A percentile compares a stretch with the other conserved stretches of the same genome.
Evolutionary conservation across 2,113 vertebrate genomes (phyloP).

Genomic region (Tamias sibiricus): DNA sequence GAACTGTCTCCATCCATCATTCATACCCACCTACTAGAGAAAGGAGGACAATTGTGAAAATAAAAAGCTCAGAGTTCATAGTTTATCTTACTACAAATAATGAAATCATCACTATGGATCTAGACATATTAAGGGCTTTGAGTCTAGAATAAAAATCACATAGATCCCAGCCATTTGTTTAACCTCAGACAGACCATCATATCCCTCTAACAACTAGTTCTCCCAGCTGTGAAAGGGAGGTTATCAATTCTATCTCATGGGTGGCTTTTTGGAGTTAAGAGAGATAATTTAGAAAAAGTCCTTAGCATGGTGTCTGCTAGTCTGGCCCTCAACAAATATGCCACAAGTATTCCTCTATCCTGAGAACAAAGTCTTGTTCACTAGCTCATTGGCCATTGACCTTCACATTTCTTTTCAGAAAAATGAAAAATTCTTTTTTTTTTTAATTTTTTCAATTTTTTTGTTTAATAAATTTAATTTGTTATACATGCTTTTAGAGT

Average conservation of each 20-base stretch:
- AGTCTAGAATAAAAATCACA: neutral
- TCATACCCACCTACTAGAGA: no score
- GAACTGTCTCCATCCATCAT: neutral
- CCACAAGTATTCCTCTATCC: neutral
- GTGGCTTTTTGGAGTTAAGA: neutral
- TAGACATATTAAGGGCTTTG: neutral
- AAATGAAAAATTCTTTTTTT: no score
- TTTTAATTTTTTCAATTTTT: no score
- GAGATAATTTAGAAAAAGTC: neutral
- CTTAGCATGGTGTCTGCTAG: neutral
- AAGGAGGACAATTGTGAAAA: neutral
- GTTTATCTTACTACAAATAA: neutral
- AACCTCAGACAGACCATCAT: neutral
- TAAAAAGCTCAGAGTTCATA: neutral
- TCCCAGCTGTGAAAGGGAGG: neutral
- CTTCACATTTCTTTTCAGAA: slow-evolving; percentile 10
- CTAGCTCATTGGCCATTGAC: neutral
- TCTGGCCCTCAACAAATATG: neutral
- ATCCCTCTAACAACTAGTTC: neutral
- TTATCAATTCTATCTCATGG: neutral
- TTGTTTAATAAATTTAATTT: no score
- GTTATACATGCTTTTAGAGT: no score
- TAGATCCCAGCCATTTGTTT: neutral
- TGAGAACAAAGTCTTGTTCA: neutral
- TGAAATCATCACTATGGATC: neutral